A percentile compares a stretch with the other conserved stretches of the same genome.
Conservation (phyloP, 2,113 vertebrate genomes). For the Callochromis pleurospilus region DNA sequence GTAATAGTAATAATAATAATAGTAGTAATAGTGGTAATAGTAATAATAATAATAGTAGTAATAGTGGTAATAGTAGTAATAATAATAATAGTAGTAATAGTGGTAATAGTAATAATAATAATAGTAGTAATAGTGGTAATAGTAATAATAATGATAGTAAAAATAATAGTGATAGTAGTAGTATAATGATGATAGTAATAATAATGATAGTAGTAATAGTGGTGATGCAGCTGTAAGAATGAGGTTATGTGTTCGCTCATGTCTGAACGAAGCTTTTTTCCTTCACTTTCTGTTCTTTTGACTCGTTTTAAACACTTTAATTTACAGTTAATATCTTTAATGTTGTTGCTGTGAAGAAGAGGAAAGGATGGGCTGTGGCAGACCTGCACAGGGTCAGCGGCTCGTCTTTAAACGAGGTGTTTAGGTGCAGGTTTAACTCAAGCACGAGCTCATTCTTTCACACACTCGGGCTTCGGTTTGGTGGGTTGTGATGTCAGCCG, state of each 20-base stretch:
- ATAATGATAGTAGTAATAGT: fast-evolving
- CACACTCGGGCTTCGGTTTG: not conserved
- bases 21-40: too few relatives aligned
- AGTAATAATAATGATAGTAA: fast-evolving
- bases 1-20: fast-evolving
- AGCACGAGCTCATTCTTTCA: not conserved
- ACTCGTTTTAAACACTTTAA: not conserved
- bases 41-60: fast-evolving
- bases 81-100: too few relatives aligned
- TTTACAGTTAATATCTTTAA: not conserved
- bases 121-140: fast-evolving
- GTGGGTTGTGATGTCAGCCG: not conserved
- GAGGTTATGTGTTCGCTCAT: not conserved
- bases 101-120: fast-evolving
- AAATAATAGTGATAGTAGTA: fast-evolving
- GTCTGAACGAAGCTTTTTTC: not conserved
- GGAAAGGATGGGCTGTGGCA: not conserved
- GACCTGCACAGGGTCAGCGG: fast-evolving
- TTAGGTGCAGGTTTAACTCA: not conserved
- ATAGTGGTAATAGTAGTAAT: fast-evolving
- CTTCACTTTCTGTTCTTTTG: not conserved
- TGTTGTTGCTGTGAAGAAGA: not conserved
- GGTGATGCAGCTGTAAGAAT: not conserved
- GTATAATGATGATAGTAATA: fast-evolving
- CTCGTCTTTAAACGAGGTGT: fast-evolving